Conservation (phyloP, 2,113 vertebrate genomes). For the Chauna torquata region DNA sequence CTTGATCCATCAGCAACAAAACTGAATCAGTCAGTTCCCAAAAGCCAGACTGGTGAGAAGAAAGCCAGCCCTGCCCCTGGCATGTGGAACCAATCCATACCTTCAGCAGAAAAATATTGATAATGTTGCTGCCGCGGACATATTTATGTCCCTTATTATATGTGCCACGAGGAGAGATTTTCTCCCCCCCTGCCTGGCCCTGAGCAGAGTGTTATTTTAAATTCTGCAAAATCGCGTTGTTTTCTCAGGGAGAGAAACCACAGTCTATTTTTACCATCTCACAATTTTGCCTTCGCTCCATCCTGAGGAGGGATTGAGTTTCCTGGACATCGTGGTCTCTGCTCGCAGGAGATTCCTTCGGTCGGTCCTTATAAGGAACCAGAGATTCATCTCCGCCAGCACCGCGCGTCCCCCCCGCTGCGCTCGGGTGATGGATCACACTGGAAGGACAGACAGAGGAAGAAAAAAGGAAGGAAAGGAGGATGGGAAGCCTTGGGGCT, state of each 20-base stretch:
- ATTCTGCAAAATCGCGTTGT: background rate
- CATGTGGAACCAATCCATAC: constrained; percentile 32
- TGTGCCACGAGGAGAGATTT: background rate
- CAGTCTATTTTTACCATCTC: background rate
- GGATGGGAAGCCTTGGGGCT: background rate
- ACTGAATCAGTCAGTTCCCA: constrained; percentile 40
- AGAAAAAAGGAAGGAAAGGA: background rate
- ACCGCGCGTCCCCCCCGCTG: background rate
- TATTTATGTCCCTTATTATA: constrained; percentile 22
- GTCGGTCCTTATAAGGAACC: constrained; percentile 36
- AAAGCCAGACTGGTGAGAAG: constrained; percentile 16
- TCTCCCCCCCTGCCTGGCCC: background rate
- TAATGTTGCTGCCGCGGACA: background rate
- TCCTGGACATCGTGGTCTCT: background rate
- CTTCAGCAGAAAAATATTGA: constrained; percentile 32
- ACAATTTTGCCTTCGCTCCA: background rate
- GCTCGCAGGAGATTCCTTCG: background rate
- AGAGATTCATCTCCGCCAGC: background rate
- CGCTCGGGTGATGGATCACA: background rate
- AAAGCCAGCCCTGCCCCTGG: constrained; percentile 15
- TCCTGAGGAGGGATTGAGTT: background rate
- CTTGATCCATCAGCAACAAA: constrained; percentile 42
- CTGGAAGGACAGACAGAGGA: background rate
- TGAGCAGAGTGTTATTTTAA: background rate
- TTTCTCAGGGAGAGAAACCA: background rate